phyloP scores from a whole-genome alignment of 2,113 vertebrate genomes.

The Cyphomyrus discorhynchus region DNA sequence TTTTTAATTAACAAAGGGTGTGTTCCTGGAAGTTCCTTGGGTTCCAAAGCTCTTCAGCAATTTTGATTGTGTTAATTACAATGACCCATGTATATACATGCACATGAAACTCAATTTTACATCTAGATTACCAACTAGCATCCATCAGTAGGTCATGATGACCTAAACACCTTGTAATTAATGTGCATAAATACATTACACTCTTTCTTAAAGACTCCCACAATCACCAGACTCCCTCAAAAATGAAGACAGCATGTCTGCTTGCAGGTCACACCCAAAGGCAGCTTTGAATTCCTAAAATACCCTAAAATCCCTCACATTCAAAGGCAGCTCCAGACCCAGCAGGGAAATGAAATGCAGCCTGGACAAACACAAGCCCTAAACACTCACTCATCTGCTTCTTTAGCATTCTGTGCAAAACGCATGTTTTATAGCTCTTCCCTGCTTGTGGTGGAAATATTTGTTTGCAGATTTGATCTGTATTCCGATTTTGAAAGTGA shows the following conservation, averaged over 20 bases:
- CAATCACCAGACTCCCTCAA: not conserved
- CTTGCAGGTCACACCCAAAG: not conserved
- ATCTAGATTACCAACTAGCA: not conserved
- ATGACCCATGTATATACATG: not conserved
- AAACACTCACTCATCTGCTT: not conserved
- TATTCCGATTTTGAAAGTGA: not conserved
- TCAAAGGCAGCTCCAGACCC: not conserved
- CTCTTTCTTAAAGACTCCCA: not conserved
- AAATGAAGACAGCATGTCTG: not conserved
- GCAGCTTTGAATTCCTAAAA: not conserved
- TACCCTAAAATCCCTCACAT: not conserved
- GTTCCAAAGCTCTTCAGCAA: not conserved
- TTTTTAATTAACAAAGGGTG: not conserved
- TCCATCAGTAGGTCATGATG: not conserved
- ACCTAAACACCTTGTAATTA: not conserved
- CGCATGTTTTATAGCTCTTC: not conserved
- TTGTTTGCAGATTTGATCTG: not conserved
- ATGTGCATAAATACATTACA: not conserved
- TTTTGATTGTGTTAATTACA: not conserved
- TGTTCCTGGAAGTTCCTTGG: not conserved
- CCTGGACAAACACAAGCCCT: not conserved
- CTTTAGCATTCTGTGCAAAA: not conserved
- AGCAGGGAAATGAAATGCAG: not conserved
- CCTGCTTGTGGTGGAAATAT: not conserved
- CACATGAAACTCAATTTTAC: not conserved